Conservation (phyloP, 1,140 invertebrate genomes). For the Papilio machaon region DNA sequence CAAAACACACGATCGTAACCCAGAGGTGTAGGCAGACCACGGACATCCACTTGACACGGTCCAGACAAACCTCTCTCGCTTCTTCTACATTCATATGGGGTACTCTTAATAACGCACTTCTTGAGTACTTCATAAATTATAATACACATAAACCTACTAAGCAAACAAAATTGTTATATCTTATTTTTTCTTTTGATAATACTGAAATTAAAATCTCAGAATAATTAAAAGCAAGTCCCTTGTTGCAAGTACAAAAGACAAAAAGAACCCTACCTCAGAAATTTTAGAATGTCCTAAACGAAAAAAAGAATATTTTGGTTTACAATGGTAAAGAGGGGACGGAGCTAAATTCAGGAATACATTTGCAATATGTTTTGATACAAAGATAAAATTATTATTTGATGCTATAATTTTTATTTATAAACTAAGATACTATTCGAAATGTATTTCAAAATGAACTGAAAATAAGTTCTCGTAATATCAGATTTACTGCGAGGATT, state of each 20-base stretch:
- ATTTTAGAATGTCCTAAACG: neutral
- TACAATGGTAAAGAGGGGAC: neutral
- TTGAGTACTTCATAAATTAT: too few relatives aligned
- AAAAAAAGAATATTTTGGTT: neutral
- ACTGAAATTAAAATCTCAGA: neutral
- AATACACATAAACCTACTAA: too few relatives aligned
- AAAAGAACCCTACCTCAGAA: neutral
- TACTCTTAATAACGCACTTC: too few relatives aligned
- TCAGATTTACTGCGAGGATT: slow-evolving; percentile 3
- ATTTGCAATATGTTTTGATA: neutral
- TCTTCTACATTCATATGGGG: too few relatives aligned
- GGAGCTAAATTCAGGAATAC: neutral
- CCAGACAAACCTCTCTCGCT: too few relatives aligned
- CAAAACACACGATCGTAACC: too few relatives aligned
- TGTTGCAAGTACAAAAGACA: neutral
- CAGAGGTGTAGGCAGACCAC: too few relatives aligned
- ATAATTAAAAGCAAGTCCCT: neutral
- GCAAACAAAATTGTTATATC: neutral
- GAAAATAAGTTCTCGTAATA: neutral
- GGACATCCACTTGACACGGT: too few relatives aligned
- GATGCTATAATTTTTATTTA: neutral
- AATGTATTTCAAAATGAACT: neutral
- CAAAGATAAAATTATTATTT: neutral
- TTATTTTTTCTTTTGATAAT: neutral
- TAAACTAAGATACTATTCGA: neutral